Evolutionary conservation across 2,888 invertebrate species (phyloP).

Genomic region (Dioctria rufipes): DNA sequence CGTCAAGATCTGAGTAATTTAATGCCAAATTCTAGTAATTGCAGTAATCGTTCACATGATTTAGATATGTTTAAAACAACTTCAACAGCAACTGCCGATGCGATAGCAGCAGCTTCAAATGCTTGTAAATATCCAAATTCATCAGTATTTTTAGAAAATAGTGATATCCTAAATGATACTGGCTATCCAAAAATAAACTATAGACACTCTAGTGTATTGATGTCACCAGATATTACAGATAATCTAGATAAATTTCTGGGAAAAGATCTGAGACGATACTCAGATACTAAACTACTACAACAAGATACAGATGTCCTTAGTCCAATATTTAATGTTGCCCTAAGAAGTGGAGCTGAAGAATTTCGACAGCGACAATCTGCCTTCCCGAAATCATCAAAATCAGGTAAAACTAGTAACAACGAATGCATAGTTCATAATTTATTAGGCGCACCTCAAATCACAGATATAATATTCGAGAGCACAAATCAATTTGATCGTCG

Average conservation of each 20-base stretch:
- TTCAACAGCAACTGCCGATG: constrained; percentile 54
- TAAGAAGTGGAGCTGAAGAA: constrained; percentile 25
- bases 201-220: constrained; percentile 68
- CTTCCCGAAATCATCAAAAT: neutral
- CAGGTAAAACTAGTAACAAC: constrained; percentile 33
- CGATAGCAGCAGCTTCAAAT: constrained; percentile 54
- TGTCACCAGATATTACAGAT: constrained; percentile 63
- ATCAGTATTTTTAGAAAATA: constrained; percentile 71
- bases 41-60: constrained; percentile 54
- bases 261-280: constrained; percentile 69
- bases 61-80: constrained; percentile 56
- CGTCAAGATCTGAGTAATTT: constrained; percentile 68
- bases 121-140: constrained; percentile 69
- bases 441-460: constrained; percentile 62
- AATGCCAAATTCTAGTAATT: constrained; percentile 47
- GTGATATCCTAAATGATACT: constrained; percentile 70
- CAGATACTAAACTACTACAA: constrained; percentile 70
- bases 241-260: constrained; percentile 65
- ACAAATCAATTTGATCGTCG: constrained; percentile 73
- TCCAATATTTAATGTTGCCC: constrained; percentile 62
- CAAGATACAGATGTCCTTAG: constrained; percentile 63
- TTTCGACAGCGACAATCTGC: constrained; percentile 18
- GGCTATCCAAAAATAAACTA: constrained; percentile 69
- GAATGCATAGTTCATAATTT: constrained; percentile 37
- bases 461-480: constrained; percentile 65